Evolutionary conservation across 2,888 invertebrate species (phyloP), one percentile per base, ranked within the genome.

Genomic region (Bibio marci): DNA sequence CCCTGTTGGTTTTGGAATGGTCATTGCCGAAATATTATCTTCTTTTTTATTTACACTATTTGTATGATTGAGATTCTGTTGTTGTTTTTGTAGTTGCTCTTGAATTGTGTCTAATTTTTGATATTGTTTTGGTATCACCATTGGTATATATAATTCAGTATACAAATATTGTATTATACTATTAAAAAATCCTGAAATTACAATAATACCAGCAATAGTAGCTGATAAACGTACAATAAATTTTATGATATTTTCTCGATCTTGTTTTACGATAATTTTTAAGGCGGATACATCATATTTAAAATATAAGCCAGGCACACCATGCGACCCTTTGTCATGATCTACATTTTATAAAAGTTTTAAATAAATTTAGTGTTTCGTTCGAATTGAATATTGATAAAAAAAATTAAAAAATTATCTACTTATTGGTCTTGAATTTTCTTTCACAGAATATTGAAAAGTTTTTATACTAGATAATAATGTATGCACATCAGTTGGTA

Each of bases 401-500:
- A 18, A 19, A 14, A 28, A 40, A 49, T 70, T 68, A 46, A 64
- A 43, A n/a, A n/a, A n/a, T n/a, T n/a, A n/a, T 51, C 50, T 46
- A 55, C 62, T 73, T 38, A 94, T 79, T 2, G 80, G 78, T 46
- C 94, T 69, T 49, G 77, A 75, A 54, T 91, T 67, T 52, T 91
- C 88, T 50, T 92, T 91, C 0, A 91, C 91, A 11, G 94, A 83
- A 58, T 92, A 97, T 57, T 97, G 95, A 55, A 79, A 95, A 1
- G 92, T 82, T 50, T 76, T 77, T 25, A 79, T 70, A 2, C 71
- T 67, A 30, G 73, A 75, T 50, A 85, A 66, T 31, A 80, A 69
- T 4, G 81, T 81, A 46, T 80, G 72, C n/a, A 97, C 81, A 54
- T 86, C 83, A 1, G 97, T 97, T 1, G 95, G 92, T 1, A 97